These are phyloP conservation scores for Huso huso DNA, from an alignment of 2,797 vertebrate genomes.

Conservation along the genomic window DNA sequence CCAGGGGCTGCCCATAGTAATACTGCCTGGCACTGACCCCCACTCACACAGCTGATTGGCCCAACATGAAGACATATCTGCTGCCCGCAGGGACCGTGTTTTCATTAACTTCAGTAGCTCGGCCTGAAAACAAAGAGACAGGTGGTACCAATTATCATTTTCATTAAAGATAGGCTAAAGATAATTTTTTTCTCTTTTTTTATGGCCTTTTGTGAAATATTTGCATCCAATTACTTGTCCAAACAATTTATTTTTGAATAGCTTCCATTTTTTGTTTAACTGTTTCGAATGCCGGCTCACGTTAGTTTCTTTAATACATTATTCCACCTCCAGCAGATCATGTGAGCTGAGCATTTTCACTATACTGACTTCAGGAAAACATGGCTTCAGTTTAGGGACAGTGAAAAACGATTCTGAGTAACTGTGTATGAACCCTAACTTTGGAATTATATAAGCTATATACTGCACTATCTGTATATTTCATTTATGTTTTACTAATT, in stretches of 20 bases:
- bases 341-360: too few relatives aligned
- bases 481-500: too few relatives aligned
- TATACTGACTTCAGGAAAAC: too few relatives aligned
- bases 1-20: not conserved
- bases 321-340: not conserved
- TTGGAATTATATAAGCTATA: too few relatives aligned
- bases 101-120: conserved; percentile 7
- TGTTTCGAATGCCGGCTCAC: conserved; percentile 2
- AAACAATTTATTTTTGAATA: not conserved
- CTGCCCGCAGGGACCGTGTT: not conserved
- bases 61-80: conserved; percentile 13
- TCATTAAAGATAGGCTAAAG: conserved; percentile 20
- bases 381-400: too few relatives aligned
- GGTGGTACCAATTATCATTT: conserved; percentile 17
- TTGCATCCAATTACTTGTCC: not conserved
- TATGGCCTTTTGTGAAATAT: not conserved
- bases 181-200: conserved; percentile 11
- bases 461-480: too few relatives aligned
- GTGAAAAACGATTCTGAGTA: too few relatives aligned
- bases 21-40: not conserved
- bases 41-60: conserved; percentile 1
- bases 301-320: not conserved
- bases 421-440: too few relatives aligned
- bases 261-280: conserved; percentile 21
- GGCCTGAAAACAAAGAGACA: conserved; percentile 9